Conservation (phyloP, 2,888 invertebrate species). For the Sinhomidia bicolor region DNA sequence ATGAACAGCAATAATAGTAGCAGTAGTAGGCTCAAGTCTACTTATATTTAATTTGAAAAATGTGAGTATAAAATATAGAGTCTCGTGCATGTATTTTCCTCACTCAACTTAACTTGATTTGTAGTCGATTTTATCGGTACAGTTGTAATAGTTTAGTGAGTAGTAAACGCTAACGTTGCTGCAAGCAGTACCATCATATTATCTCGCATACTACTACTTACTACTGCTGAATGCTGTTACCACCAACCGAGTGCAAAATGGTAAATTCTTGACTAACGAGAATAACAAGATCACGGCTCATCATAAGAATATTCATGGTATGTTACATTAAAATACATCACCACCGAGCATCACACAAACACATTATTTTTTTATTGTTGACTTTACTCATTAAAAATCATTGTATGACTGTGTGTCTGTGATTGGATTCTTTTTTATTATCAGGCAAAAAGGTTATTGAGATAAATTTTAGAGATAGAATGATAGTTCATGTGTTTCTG, state of each 20-base stretch:
- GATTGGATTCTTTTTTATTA: background rate
- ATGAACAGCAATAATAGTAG: too few relatives aligned
- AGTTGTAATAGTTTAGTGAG: background rate
- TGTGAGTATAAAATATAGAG: too few relatives aligned
- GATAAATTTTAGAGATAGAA: too few relatives aligned
- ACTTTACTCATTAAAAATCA: constrained; percentile 31
- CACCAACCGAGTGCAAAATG: constrained; percentile 26
- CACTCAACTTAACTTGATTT: background rate
- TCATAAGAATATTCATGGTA: constrained; percentile 23
- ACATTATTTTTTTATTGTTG: background rate
- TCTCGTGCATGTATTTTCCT: too few relatives aligned
- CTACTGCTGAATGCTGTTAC: background rate
- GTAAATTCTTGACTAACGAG: constrained; percentile 49
- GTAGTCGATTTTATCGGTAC: background rate
- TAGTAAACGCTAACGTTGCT: background rate
- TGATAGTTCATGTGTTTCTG: too few relatives aligned
- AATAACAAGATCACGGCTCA: constrained; percentile 53
- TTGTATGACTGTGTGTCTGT: background rate
- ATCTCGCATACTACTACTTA: too few relatives aligned
- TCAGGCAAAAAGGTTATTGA: background rate
- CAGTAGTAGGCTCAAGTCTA: too few relatives aligned
- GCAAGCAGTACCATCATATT: background rate
- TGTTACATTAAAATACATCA: constrained; percentile 25
- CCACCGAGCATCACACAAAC: background rate
- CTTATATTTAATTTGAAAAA: background rate